Base-by-base conservation (phyloP, 1,140 invertebrate genomes). In the Spodoptera frugiperda region DNA sequence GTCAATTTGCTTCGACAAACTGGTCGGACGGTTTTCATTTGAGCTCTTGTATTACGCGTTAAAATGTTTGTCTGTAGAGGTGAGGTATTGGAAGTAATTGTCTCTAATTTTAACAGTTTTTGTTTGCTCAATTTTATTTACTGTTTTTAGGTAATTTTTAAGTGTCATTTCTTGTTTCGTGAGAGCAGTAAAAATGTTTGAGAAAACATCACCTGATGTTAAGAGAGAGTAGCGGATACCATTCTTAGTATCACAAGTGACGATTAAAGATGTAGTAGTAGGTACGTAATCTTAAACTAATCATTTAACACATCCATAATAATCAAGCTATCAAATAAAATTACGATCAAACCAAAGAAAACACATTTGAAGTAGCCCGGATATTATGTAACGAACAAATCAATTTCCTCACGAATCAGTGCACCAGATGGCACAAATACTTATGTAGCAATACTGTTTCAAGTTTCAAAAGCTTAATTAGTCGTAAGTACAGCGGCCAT, bases 1-100 rank as follows among this genome's bases (percentile, higher is more conserved):
- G 78, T 82, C 85, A 83, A 88, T 88, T 87, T 86, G 84, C 81
- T 80, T 79, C 76, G 14, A 81, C 82, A 84, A 83, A 84, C 81
- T 79, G 21, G 70, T 68, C 68, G 68, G 46, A 25, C 39, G 53
- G 72, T 82, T 77, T 76, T 78, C 81, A 71, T 76, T 76, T 73
- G 70, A 59, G 71, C 68, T 65, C 65, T 82, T 78, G 67, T 76
- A 76, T 30, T 57, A 73, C 46, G 46, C 46, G 46, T 73, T 61
- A 73, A 73, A 73, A 61, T 73, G 55, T 73, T 73, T 73, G n/a
- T 25, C 12, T 59, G n/a, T 49, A 14, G 33, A 39, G 30, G 54
- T 59, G 21, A 33, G 53, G 8, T 57, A 72, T 57, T 57, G 68
- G 51, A 3, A 46, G 53, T 46, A 19, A 71, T 46, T 55, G 68